Evolutionary conservation across 2,113 vertebrate species (phyloP).

Genomic region (Ellobius talpinus): DNA sequence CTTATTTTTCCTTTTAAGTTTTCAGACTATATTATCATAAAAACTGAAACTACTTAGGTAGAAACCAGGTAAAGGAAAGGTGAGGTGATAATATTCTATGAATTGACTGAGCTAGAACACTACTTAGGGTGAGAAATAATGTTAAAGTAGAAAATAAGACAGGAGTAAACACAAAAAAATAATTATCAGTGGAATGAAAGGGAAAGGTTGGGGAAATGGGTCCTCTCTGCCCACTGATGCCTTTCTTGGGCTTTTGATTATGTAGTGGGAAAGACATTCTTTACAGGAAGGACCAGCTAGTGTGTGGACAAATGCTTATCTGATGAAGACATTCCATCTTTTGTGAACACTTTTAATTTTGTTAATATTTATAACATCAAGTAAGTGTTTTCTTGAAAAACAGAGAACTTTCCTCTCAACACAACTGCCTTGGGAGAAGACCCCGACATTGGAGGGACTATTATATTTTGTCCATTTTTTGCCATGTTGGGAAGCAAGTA

Average conservation of each 20-base stretch:
- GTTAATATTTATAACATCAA: slow-evolving; percentile 80
- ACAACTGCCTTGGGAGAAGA: slow-evolving; percentile 69
- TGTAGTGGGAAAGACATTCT: slow-evolving; percentile 66
- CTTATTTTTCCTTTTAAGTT: background rate
- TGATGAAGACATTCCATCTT: slow-evolving; percentile 78
- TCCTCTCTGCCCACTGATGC: slow-evolving; percentile 55
- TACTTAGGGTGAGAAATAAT: background rate
- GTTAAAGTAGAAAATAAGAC: slow-evolving; percentile 29
- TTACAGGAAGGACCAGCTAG: slow-evolving; percentile 36
- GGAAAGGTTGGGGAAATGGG: slow-evolving; percentile 44
- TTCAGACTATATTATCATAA: background rate
- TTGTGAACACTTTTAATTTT: slow-evolving; percentile 78
- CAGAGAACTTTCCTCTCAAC: slow-evolving; percentile 67
- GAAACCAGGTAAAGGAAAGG: background rate
- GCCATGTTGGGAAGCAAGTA: background rate
- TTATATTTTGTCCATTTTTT: background rate
- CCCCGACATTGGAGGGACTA: slow-evolving; percentile 63
- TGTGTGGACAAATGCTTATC: slow-evolving; percentile 79
- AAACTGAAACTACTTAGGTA: background rate
- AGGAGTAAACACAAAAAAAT: background rate
- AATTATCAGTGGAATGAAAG: background rate
- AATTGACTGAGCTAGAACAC: background rate
- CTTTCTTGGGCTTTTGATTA: slow-evolving; percentile 73
- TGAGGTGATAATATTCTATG: background rate
- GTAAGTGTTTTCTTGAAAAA: slow-evolving; percentile 83